A percentile compares a stretch with the other conserved stretches of the same genome.
Evolutionary conservation across 2,797 vertebrate genomes (phyloP).

Genomic region (Poecilia wingei): DNA sequence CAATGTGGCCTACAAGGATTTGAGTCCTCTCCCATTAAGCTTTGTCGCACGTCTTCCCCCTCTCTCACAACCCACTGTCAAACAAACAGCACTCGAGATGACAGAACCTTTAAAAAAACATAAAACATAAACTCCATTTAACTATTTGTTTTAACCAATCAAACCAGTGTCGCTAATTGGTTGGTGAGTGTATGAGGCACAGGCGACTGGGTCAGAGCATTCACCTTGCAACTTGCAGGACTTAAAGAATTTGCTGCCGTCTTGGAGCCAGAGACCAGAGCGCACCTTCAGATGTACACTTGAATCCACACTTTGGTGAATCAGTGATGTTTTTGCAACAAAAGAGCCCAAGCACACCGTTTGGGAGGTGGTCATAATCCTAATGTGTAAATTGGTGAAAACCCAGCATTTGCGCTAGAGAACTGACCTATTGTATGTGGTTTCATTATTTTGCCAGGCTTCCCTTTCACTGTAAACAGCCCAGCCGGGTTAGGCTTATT

Average conservation of each 20-base stretch:
- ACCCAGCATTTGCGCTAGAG: background rate
- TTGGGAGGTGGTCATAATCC: background rate
- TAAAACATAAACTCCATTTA: background rate
- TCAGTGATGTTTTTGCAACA: background rate
- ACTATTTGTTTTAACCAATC: background rate
- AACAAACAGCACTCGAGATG: too few relatives aligned
- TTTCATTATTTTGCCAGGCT: constrained; percentile 39
- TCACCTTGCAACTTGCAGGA: background rate
- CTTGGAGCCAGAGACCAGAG: background rate
- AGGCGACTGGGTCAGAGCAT: background rate
- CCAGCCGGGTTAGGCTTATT: constrained; percentile 47
- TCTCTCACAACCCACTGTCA: too few relatives aligned
- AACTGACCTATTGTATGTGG: background rate
- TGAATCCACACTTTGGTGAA: background rate
- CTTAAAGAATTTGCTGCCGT: background rate
- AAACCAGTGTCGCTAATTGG: background rate
- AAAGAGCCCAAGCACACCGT: background rate
- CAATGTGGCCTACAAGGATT: too few relatives aligned
- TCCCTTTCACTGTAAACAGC: constrained; percentile 46
- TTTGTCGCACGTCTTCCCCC: too few relatives aligned
- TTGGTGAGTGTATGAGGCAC: background rate
- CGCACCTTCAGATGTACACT: background rate
- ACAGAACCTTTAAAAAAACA: too few relatives aligned
- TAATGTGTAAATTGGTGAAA: background rate
- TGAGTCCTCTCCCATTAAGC: too few relatives aligned